These are phyloP conservation scores for Chaunax sp. DNA, from an alignment of 2,797 vertebrate species.

Conservation along the genomic window DNA sequence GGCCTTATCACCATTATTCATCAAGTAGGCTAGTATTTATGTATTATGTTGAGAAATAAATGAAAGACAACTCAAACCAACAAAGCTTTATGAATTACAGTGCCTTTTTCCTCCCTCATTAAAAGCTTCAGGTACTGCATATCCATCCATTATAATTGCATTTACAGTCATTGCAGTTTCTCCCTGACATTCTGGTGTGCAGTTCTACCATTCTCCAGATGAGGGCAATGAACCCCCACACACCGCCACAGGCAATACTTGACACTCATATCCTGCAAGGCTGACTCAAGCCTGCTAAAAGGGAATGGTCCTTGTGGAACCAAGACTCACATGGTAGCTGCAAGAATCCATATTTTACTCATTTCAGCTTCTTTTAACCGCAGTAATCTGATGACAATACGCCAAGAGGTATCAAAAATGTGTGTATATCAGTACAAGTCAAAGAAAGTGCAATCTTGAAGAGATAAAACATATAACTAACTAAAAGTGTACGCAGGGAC, in stretches of 20 bases:
- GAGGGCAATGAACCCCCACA: conserved; percentile 76
- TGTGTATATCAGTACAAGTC: not conserved
- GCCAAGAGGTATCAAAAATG: conserved; percentile 12
- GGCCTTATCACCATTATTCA: not conserved
- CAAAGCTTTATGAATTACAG: conserved; percentile 14
- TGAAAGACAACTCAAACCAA: conserved; percentile 7
- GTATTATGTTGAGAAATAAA: conserved; percentile 14
- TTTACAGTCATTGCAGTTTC: not conserved
- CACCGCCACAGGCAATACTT: conserved; percentile 71
- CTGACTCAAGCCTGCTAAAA: conserved; percentile 60
- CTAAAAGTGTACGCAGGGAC: conserved; percentile 9
- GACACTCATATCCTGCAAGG: conserved; percentile 44
- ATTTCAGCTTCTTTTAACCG: conserved; percentile 30
- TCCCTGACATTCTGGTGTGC: conserved; percentile 45
- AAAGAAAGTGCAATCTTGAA: conserved; percentile 7
- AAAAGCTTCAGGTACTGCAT: conserved; percentile 17
- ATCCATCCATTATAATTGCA: conserved; percentile 16
- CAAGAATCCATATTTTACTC: conserved; percentile 67
- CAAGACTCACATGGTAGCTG: conserved; percentile 88
- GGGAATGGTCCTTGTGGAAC: conserved; percentile 89
- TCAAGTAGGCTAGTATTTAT: not conserved
- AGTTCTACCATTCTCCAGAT: conserved; percentile 73
- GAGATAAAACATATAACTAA: not conserved
- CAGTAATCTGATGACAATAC: conserved; percentile 15
- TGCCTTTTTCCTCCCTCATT: conserved; percentile 5